These are phyloP conservation scores for Passer domesticus DNA, from an alignment of 2,113 vertebrate species.

Conservation along the genomic window DNA sequence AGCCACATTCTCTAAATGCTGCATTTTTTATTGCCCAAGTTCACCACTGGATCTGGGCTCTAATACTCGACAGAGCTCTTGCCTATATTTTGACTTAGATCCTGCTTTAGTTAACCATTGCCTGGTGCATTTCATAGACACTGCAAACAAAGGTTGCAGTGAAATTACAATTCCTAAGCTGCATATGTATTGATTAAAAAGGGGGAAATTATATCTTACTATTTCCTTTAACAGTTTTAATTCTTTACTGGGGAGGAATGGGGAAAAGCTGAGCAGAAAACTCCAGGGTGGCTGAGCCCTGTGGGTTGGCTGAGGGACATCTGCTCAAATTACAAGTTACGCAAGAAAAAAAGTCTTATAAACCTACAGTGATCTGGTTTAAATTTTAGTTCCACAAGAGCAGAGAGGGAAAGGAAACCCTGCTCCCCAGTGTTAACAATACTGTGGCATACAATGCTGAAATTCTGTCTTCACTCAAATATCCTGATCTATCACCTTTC, in stretches of 20 bases:
- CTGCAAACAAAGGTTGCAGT: not conserved
- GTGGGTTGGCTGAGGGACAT: not conserved
- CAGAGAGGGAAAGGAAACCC: not conserved
- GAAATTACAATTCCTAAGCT: not conserved
- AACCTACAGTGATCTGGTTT: not conserved
- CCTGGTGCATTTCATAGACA: not conserved
- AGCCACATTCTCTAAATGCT: not conserved
- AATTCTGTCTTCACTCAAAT: not conserved
- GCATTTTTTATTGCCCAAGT: not conserved
- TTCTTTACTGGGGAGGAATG: not conserved
- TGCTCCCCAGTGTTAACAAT: not conserved
- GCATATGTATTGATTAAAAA: not conserved
- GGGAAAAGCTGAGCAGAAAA: not conserved
- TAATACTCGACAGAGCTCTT: not conserved
- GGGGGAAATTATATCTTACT: not conserved
- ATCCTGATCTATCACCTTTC: not conserved
- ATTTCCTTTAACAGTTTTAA: not conserved
- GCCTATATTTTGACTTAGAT: not conserved
- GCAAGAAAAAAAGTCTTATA: not conserved
- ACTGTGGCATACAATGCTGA: not conserved
- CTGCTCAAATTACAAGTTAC: not conserved
- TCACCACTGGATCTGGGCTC: not conserved
- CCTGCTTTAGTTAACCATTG: not conserved
- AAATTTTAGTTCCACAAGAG: not conserved
- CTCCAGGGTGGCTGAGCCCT: not conserved